Evolutionary conservation across 1,140 invertebrate species (phyloP), one percentile per base, ranked within the genome.

Genomic region (Dendrolimus kikuchii): DNA sequence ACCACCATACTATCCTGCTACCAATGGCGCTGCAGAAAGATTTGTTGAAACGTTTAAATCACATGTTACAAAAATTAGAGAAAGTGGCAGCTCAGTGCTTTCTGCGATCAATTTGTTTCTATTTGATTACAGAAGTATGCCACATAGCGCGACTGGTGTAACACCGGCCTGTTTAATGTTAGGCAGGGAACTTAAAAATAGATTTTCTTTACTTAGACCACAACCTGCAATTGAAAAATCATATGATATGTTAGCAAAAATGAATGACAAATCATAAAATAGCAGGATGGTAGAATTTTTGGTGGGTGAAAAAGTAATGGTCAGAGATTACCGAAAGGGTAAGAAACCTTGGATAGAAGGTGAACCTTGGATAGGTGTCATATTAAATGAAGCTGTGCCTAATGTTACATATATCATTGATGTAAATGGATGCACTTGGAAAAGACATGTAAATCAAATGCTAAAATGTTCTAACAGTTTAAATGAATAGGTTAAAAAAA

Each of bases 11-110:
- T 65, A 81, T 49, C 76, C 76, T 39, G 66, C 74, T 1, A 74
- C 71, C n/a, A 78, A 80, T 54, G 74, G 74, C 0, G 62, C 65
- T 6, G 73, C 75, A 0, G 72, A 79, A 57, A 66, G 76, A 23
- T 64, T 71, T 53, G 68, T 77, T 1, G 67, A 65, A 53, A 69
- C 62, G 10, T 70, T 80, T 51, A 79, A 77, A 62, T 53, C 53
- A 43, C 40, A 48, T 51, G 36, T 64, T 5, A 54, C 50, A 59
- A 53, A 75, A 69, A 65, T 62, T 67, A 36, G 38, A 9, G 40
- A 65, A 59, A 66, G 71, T 76, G 49, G 55, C 50, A 6, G 54
- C 51, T 9, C 55, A 57, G 8, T 49, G n/a, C 45, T 49, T 37
- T 51, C 52, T 47, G 58, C 62, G 40, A 46, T 49, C 37, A 64